Evolutionary conservation across 2,888 invertebrate species (phyloP).

Genomic region (Sinopyrophorus schimmeli): DNA sequence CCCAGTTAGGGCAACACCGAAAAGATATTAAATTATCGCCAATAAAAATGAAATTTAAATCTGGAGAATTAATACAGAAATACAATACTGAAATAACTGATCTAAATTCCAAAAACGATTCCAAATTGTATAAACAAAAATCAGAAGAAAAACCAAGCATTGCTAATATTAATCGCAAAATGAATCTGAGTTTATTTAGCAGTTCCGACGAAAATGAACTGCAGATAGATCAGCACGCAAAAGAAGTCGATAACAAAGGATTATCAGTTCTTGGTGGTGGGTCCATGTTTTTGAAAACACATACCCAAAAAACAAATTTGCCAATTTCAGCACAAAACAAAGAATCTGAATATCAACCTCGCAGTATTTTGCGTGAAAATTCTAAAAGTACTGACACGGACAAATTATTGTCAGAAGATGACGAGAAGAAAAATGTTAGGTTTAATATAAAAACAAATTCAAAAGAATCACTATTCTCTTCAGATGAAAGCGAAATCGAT

Average conservation of each 20-base stretch:
- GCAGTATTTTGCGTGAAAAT: conserved; percentile 63
- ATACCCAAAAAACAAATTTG: conserved; percentile 44
- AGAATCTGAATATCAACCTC: conserved; percentile 50
- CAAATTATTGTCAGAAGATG: conserved; percentile 61
- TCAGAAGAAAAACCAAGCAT: conserved; percentile 48
- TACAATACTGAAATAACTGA: background rate
- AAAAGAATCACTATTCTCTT: conserved; percentile 53
- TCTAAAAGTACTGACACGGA: conserved; percentile 49
- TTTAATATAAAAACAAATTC: conserved; percentile 62
- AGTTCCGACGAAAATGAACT: conserved; percentile 50
- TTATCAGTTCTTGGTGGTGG: conserved; percentile 60
- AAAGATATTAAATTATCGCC: conserved; percentile 58
- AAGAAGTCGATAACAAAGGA: conserved; percentile 40
- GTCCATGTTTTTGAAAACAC: conserved; percentile 66
- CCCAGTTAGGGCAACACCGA: conserved; percentile 43
- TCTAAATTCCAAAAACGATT: conserved; percentile 43
- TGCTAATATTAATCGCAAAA: conserved; percentile 42
- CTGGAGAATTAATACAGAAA: conserved; percentile 20
- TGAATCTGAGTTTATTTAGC: conserved; percentile 44
- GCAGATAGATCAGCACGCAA: conserved; percentile 11
- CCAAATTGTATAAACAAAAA: conserved; percentile 49
- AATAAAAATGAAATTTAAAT: conserved; percentile 44
- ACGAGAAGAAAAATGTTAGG: conserved; percentile 75
- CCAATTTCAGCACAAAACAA: conserved; percentile 21
- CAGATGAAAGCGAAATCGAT: conserved; percentile 48